A percentile compares a stretch with the other conserved stretches of the same genome.
phyloP scores from a whole-genome alignment of 2,888 invertebrate genomes.

The Brenthis daphne region DNA sequence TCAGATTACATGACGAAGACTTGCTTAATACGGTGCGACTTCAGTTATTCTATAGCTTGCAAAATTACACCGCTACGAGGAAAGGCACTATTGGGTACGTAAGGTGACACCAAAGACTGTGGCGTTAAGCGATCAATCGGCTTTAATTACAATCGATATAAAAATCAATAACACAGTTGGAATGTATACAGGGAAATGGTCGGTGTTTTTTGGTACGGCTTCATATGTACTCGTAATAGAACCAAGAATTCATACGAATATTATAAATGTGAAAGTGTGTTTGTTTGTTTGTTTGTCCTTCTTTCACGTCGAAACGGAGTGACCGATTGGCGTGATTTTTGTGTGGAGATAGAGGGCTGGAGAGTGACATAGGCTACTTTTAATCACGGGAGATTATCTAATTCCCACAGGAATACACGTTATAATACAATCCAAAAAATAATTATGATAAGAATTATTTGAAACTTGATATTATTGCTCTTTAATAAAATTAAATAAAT shows the following conservation, averaged over 20 bases:
- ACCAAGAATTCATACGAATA: background rate
- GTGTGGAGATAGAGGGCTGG: no score
- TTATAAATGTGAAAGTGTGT: no score
- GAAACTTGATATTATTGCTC: no score
- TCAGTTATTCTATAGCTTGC: constrained; percentile 77
- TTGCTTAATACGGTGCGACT: constrained; percentile 73
- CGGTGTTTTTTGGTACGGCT: constrained; percentile 3
- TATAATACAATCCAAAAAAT: no score
- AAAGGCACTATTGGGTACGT: constrained; percentile 73
- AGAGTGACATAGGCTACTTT: no score
- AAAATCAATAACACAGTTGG: constrained; percentile 17
- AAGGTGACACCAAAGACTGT: constrained; percentile 75
- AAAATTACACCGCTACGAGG: constrained; percentile 67
- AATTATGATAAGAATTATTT: no score
- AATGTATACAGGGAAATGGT: constrained; percentile 17
- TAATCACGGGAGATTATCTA: no score
- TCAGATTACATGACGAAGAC: constrained; percentile 72
- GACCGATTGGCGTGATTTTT: no score
- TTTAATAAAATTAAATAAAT: no score
- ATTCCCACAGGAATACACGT: no score
- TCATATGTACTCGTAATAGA: background rate
- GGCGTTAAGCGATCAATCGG: constrained; percentile 47
- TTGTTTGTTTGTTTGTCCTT: no score
- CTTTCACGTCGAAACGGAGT: no score
- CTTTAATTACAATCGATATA: constrained; percentile 27